Conservation (phyloP, 2,113 vertebrate genomes). For the Pollimyrus isidori region DNA sequence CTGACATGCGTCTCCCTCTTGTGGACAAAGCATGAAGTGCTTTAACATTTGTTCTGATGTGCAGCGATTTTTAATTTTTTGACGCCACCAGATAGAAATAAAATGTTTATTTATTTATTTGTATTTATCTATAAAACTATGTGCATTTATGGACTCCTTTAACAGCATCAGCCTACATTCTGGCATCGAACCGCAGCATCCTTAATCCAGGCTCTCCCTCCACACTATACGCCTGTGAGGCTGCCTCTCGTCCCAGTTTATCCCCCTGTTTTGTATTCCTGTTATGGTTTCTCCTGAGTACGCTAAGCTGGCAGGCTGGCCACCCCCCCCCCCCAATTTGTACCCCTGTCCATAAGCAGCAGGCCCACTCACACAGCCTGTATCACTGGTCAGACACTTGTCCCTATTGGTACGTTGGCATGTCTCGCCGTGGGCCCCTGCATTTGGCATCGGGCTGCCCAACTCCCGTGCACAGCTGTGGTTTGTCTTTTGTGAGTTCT, state of each 20-base stretch:
- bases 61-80: not conserved
- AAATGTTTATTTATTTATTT: not conserved
- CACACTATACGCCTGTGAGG: not conserved
- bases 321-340: not conserved
- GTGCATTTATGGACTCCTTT: not conserved
- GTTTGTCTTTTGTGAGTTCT: not conserved
- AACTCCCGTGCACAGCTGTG: not conserved
- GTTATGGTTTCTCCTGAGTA: not conserved
- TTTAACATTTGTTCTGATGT: not conserved
- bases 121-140: not conserved
- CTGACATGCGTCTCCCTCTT: not conserved
- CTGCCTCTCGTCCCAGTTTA: not conserved
- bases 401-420: not conserved
- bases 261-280: slow-evolving; percentile 1
- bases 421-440: not conserved
- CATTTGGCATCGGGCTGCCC: not conserved
- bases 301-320: not conserved
- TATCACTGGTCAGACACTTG: not conserved
- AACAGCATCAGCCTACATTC: not conserved
- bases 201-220: not conserved
- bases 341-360: not conserved
- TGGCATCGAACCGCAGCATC: not conserved
- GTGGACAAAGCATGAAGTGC: not conserved
- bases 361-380: not conserved
- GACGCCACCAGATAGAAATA: not conserved